Conservation (phyloP, 2,888 invertebrate species). For the Phlogophora meticulosa region DNA sequence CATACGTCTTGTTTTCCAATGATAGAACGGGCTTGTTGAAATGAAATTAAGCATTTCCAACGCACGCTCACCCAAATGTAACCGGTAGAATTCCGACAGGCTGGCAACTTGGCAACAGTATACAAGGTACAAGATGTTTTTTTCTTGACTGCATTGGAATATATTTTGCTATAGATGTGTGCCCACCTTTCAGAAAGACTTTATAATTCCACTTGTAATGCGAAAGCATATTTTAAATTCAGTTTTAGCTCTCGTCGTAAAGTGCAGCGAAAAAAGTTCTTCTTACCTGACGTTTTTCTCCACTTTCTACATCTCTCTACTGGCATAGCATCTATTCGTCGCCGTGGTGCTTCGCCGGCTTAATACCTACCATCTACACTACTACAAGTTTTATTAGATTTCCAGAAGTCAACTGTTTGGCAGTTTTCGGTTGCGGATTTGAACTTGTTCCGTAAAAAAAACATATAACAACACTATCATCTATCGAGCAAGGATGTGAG, state of each 20-base stretch:
- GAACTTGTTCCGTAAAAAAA: no score
- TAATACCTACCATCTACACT: background rate
- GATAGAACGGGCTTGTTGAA: no score
- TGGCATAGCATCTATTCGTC: background rate
- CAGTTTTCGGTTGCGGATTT: no score
- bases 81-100: no score
- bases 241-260: slow-evolving; percentile 9
- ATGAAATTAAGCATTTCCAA: no score
- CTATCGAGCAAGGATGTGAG: no score
- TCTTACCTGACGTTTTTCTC: slow-evolving; percentile 17
- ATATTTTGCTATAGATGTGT: background rate
- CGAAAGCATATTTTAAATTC: slow-evolving; percentile 30
- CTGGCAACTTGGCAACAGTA: no score
- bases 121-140: no score
- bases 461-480: no score
- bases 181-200: background rate
- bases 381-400: background rate
- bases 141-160: background rate
- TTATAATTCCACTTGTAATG: background rate
- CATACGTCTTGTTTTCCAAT: no score
- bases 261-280: slow-evolving; percentile 12
- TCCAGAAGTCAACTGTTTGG: background rate
- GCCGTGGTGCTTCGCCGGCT: background rate
- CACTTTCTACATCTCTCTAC: no score
- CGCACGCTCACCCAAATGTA: no score